These are phyloP conservation scores for Nasonovia ribisnigri DNA, from an alignment of 2,888 invertebrate species.

Conservation along the genomic window DNA sequence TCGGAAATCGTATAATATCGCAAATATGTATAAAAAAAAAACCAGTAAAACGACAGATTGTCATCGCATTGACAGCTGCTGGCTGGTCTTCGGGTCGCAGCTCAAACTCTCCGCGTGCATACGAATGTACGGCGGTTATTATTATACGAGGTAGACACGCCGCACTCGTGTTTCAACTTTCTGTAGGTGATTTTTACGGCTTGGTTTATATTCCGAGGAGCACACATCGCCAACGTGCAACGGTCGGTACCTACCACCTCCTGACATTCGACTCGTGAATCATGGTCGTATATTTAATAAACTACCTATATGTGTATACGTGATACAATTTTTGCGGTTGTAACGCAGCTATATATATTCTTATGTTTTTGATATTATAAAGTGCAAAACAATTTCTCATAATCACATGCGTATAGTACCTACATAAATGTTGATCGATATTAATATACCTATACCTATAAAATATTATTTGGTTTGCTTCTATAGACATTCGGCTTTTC, in stretches of 20 bases:
- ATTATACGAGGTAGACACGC: neutral
- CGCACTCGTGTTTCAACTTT: neutral
- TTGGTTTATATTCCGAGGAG: neutral
- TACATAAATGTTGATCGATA: neutral
- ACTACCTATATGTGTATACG: neutral
- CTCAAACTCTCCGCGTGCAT: neutral
- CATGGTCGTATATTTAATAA: neutral
- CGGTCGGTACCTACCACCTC: neutral
- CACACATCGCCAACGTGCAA: neutral
- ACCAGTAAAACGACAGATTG: neutral
- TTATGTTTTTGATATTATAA: neutral
- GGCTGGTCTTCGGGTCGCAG: neutral
- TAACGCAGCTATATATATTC: neutral
- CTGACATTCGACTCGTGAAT: neutral
- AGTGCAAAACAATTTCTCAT: neutral
- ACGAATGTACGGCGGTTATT: neutral
- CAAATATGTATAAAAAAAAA: neutral
- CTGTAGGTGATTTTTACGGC: neutral
- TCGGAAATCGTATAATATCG: slow-evolving; percentile 17
- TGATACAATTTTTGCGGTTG: neutral
- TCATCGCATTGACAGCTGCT: neutral
- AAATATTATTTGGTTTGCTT: neutral
- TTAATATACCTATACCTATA: neutral
- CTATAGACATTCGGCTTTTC: neutral
- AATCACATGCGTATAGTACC: neutral